phyloP scores from a whole-genome alignment of 2,888 invertebrate species.

The Cephus pygmeus region DNA sequence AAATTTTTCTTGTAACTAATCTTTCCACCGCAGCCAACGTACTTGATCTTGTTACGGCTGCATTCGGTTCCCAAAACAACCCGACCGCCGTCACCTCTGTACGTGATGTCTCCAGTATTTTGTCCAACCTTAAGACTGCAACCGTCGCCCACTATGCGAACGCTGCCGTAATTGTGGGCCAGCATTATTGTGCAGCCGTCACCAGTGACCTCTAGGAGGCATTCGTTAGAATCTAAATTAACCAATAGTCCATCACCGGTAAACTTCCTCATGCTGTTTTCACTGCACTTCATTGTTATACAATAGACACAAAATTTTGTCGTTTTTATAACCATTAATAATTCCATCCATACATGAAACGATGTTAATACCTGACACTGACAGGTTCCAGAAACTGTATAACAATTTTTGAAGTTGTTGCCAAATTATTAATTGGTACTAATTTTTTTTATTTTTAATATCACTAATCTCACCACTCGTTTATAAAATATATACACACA shows the following conservation, averaged over 20 bases:
- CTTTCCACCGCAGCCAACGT: slow-evolving; percentile 50
- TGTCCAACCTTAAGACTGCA: slow-evolving; percentile 45
- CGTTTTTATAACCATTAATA: not conserved
- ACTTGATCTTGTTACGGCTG: slow-evolving; percentile 38
- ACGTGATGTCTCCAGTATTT: slow-evolving; percentile 52
- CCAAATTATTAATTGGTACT: no score
- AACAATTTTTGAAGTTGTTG: not conserved
- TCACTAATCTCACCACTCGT: not conserved
- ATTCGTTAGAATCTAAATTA: slow-evolving; percentile 41
- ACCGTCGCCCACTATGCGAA: slow-evolving; percentile 55
- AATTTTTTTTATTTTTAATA: not conserved
- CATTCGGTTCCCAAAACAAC: slow-evolving; percentile 47
- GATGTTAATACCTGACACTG: not conserved
- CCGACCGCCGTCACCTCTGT: slow-evolving; percentile 54
- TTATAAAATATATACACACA: not conserved
- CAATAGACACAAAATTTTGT: not conserved
- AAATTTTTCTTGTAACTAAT: slow-evolving; percentile 15
- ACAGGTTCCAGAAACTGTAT: not conserved
- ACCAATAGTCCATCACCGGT: slow-evolving; percentile 50
- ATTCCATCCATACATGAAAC: not conserved
- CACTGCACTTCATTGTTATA: not conserved
- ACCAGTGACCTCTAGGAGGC: slow-evolving; percentile 44
- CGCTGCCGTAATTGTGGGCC: slow-evolving; percentile 43
- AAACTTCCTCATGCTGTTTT: slow-evolving; percentile 27
- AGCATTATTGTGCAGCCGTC: slow-evolving; percentile 53